Percentiles rank a stretch among this genome's conserved stretches.
Evolutionary conservation across 2,888 invertebrate species (phyloP).

Genomic region (Sericinus montela): DNA sequence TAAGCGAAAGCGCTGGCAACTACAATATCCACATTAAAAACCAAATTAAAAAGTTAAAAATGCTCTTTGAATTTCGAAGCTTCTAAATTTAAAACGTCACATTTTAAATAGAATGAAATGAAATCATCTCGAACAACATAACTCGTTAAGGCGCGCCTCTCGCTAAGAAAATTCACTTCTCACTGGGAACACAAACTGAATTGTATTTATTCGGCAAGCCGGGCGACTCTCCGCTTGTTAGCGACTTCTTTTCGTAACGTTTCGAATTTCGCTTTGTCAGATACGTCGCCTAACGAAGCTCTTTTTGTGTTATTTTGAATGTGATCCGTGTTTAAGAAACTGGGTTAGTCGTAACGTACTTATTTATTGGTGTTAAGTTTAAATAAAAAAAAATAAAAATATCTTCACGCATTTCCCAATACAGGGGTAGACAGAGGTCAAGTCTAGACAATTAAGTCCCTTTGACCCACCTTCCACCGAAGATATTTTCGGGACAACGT

Average conservation of each 20-base stretch:
- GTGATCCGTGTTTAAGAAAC: slow-evolving; percentile 6
- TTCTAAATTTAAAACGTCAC: background rate
- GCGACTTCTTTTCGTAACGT: slow-evolving; percentile 28
- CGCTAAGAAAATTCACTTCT: slow-evolving; percentile 18
- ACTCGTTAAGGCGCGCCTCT: slow-evolving; percentile 20
- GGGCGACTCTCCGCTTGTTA: slow-evolving; percentile 31
- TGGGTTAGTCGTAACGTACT: background rate
- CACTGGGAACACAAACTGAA: slow-evolving; percentile 12
- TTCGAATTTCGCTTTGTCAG: slow-evolving; percentile 27
- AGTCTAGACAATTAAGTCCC: no score
- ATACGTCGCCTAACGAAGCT: slow-evolving; percentile 28
- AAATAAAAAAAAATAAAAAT: no score
- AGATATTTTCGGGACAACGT: no score
- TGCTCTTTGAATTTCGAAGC: no score
- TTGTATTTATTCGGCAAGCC: slow-evolving; percentile 27
- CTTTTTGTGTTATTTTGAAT: slow-evolving; percentile 26
- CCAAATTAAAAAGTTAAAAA: no score
- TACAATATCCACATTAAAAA: no score
- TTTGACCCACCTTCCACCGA: no score
- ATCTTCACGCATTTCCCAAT: no score
- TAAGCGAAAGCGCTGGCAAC: no score
- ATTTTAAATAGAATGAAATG: background rate
- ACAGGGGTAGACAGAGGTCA: no score
- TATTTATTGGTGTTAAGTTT: background rate
- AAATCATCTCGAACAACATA: slow-evolving; percentile 18